These are phyloP conservation scores for Chloroceryle inda DNA, from an alignment of 2,797 vertebrate genomes.

Conservation along the genomic window DNA sequence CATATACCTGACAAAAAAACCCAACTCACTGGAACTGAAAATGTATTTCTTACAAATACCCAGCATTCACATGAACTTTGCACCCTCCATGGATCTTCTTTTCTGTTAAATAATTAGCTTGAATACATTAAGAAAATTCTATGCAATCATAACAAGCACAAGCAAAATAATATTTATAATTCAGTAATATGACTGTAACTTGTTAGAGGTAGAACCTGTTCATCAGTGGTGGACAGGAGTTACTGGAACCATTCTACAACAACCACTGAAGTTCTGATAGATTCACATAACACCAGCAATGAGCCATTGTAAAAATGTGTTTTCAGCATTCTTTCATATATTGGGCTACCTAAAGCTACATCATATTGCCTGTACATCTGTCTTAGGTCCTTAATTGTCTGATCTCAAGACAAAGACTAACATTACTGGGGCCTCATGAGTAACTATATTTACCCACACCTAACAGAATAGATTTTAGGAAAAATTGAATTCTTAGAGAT, in stretches of 20 bases:
- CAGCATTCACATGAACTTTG: neutral
- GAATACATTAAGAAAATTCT: neutral
- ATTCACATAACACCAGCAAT: neutral
- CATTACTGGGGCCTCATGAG: rapidly evolving
- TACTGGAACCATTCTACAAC: neutral
- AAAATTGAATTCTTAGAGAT: neutral
- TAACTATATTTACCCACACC: neutral
- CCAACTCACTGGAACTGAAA: neutral
- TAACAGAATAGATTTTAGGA: neutral
- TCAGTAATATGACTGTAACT: neutral
- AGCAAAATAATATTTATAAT: neutral
- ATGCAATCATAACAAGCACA: neutral
- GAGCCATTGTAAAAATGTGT: neutral
- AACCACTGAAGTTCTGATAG: neutral
- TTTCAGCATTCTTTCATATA: neutral
- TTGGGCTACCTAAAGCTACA: neutral
- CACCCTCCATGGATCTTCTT: neutral
- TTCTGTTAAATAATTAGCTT: neutral
- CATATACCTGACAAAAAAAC: neutral
- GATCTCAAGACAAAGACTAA: neutral
- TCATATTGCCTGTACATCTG: neutral
- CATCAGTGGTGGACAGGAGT: neutral
- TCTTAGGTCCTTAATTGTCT: neutral
- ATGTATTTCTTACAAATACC: neutral
- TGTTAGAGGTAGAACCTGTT: neutral